phyloP scores from a whole-genome alignment of 2,888 invertebrate genomes.

The Deilephila elpenor region DNA sequence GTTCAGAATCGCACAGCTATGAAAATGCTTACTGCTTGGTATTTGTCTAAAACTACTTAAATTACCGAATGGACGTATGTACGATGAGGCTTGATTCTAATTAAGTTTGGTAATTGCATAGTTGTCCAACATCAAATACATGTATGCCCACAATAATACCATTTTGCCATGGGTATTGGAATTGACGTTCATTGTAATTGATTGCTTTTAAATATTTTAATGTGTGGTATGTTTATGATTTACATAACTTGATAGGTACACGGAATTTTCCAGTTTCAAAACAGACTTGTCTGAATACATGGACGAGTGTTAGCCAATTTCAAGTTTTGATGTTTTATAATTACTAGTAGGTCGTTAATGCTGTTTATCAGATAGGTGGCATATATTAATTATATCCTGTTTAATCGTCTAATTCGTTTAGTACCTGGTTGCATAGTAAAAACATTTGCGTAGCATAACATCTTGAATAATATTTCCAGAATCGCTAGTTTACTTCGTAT shows the following conservation, averaged over 20 bases:
- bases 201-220: constrained; percentile 19
- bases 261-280: constrained; percentile 30
- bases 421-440: not conserved
- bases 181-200: constrained; percentile 27
- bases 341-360: not conserved
- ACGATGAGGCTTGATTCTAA: constrained; percentile 5
- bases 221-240: constrained; percentile 6
- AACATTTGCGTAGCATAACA: not conserved
- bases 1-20: no score
- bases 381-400: not conserved
- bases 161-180: constrained; percentile 11
- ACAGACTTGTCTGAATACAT: constrained; percentile 15
- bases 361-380: not conserved
- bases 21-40: no score
- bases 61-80: not conserved
- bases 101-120: constrained; percentile 10
- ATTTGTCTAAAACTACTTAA: not conserved
- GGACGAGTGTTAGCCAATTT: constrained; percentile 1
- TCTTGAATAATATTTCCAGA: not conserved
- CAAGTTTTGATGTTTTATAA: constrained; percentile 1
- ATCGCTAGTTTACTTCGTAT: not conserved
- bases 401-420: not conserved
- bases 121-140: constrained; percentile 7
- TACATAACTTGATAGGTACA: constrained; percentile 25
- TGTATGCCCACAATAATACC: not conserved